These are phyloP conservation scores for Exephanes ischioxanthus DNA, from an alignment of 2,888 invertebrate species.

Conservation along the genomic window DNA sequence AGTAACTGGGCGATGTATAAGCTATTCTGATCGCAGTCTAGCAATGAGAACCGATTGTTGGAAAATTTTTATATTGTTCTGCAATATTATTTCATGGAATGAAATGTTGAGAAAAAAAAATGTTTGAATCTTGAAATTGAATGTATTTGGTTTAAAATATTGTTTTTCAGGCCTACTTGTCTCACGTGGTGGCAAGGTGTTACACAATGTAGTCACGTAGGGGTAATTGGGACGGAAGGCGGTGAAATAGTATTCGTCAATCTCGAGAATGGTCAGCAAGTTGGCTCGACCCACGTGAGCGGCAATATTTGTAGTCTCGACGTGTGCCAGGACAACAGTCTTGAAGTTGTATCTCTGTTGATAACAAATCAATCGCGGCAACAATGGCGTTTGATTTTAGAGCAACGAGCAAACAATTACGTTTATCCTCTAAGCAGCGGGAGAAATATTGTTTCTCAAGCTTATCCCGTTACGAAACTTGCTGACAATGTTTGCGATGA, in stretches of 20 bases:
- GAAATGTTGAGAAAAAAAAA: background rate
- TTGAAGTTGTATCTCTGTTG: constrained; percentile 88
- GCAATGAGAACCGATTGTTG: too few relatives aligned
- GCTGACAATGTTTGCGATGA: constrained; percentile 80
- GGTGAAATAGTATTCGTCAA: constrained; percentile 90
- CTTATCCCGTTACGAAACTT: constrained; percentile 57
- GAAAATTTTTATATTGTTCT: background rate
- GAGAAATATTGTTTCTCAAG: constrained; percentile 62
- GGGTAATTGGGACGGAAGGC: constrained; percentile 83
- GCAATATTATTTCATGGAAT: background rate
- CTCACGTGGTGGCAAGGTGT: constrained; percentile 84
- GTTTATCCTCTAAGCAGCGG: constrained; percentile 87
- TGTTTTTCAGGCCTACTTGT: constrained; percentile 80
- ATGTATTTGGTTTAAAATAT: background rate
- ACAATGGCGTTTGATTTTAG: constrained; percentile 93
- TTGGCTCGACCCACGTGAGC: constrained; percentile 89
- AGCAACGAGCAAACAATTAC: constrained; percentile 91
- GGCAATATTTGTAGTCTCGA: constrained; percentile 88
- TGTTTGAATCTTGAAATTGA: too few relatives aligned
- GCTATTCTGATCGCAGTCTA: too few relatives aligned
- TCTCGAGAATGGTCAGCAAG: constrained; percentile 89
- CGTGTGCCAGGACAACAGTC: constrained; percentile 90
- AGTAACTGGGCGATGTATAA: too few relatives aligned
- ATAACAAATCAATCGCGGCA: constrained; percentile 91
- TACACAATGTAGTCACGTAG: constrained; percentile 81